Conservation (phyloP, 2,888 invertebrate species). For the Drosophila villosipedis region DNA sequence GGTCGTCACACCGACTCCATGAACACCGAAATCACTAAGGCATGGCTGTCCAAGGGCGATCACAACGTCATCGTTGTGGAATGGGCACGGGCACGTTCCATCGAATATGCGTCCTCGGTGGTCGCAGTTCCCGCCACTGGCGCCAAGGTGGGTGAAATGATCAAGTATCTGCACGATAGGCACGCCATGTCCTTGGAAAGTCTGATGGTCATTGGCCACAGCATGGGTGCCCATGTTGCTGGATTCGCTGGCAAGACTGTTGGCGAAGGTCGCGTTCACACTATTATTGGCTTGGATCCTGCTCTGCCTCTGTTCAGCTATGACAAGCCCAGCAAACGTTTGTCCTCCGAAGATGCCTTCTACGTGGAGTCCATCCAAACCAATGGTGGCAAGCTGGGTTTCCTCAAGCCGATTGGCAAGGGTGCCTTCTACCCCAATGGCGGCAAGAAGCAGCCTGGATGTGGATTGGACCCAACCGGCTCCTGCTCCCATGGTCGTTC, state of each 20-base stretch:
- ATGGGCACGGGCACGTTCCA: constrained; percentile 87
- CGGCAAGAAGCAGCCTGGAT: constrained; percentile 86
- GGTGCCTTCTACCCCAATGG: constrained; percentile 87
- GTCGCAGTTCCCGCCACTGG: constrained; percentile 82
- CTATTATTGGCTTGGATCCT: constrained; percentile 86
- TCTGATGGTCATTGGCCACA: constrained; percentile 87
- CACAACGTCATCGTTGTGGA: constrained; percentile 88
- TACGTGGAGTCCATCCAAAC: constrained; percentile 84
- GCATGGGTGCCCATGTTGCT: constrained; percentile 87
- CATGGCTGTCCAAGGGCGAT: constrained; percentile 87
- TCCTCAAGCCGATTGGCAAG: constrained; percentile 83
- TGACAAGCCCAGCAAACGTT: constrained; percentile 67
- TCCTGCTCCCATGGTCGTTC: constrained; percentile 85
- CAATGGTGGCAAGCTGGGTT: constrained; percentile 81
- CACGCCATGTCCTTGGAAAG: constrained; percentile 84
- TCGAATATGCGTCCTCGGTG: constrained; percentile 87
- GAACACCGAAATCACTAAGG: constrained; percentile 80
- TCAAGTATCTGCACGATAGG: constrained; percentile 85
- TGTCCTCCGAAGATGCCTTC: constrained; percentile 74
- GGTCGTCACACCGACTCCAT: constrained; percentile 85
- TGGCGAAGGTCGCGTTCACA: constrained; percentile 86
- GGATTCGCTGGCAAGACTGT: constrained; percentile 87
- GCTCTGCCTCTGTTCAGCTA: constrained; percentile 80
- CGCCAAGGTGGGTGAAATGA: constrained; percentile 70
- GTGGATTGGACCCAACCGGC: constrained; percentile 83